Percentiles rank a stretch among this genome's conserved stretches.
Evolutionary conservation across 2,797 vertebrate species (phyloP).

Genomic region (Sebastiscus tertius): DNA sequence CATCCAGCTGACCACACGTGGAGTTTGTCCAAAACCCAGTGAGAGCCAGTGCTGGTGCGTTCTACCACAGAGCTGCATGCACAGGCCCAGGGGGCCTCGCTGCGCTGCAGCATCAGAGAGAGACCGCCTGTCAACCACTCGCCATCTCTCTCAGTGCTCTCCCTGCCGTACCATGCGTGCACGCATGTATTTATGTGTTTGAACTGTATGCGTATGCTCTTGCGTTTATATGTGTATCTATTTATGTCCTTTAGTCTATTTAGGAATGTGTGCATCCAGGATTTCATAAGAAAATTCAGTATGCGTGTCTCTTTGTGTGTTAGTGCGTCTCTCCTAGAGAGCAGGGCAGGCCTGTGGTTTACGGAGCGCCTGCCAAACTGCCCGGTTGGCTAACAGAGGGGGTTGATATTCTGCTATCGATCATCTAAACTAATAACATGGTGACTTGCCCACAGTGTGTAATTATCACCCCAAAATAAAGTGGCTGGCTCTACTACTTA

Average conservation of each 20-base stretch:
- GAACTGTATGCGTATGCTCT: conserved; percentile 1
- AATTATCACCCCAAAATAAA: conserved; percentile 84
- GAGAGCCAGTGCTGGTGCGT: conserved; percentile 51
- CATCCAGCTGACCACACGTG: conserved; percentile 72
- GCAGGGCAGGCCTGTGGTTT: conserved; percentile 64
- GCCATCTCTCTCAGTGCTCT: conserved; percentile 20
- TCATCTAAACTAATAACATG: conserved; percentile 81
- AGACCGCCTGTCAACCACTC: conserved; percentile 58
- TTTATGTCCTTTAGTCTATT: conserved; percentile 27
- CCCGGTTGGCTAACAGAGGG: conserved; percentile 42
- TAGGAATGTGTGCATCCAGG: background rate
- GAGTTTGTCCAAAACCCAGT: conserved; percentile 60
- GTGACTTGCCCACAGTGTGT: conserved; percentile 59
- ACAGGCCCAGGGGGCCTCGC: conserved; percentile 58
- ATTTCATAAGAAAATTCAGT: conserved; percentile 11
- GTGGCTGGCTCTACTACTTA: conserved; percentile 46
- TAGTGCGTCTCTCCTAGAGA: conserved; percentile 38
- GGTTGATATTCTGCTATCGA: conserved; percentile 81
- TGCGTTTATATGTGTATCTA: conserved; percentile 13
- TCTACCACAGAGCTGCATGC: conserved; percentile 71
- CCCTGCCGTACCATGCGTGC: background rate
- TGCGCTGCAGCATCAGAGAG: conserved; percentile 61
- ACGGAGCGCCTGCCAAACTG: conserved; percentile 52
- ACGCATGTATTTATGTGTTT: conserved; percentile 35
- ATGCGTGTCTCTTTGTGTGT: background rate